phyloP scores from a whole-genome alignment of 2,797 vertebrate genomes.

The Smutsia gigantea region DNA sequence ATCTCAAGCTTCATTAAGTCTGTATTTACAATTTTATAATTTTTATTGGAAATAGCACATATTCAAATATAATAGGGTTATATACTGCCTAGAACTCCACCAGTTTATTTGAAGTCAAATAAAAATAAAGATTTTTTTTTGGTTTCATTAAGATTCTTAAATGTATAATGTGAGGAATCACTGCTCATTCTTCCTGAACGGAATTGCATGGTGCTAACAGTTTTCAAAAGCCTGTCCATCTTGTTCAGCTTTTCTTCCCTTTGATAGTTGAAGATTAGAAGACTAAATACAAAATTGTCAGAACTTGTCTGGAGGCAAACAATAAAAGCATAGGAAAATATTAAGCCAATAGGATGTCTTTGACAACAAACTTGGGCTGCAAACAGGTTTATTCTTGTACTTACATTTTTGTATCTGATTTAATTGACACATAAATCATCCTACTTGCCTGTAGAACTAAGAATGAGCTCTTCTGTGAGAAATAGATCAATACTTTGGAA shows the following conservation, averaged over 20 bases:
- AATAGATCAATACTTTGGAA: background rate
- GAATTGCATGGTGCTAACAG: background rate
- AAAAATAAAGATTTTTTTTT: background rate
- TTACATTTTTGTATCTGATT: constrained; percentile 12
- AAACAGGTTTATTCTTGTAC: constrained; percentile 55
- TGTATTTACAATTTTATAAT: background rate
- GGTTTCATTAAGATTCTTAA: background rate
- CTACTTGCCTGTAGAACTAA: background rate
- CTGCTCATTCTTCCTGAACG: background rate
- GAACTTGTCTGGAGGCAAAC: constrained; percentile 51
- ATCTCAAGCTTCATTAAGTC: background rate
- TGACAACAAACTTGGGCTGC: constrained; percentile 28
- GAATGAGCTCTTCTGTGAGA: constrained; percentile 30
- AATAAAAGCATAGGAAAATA: constrained; percentile 30
- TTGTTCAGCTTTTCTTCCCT: constrained; percentile 30
- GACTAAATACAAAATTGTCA: constrained; percentile 29
- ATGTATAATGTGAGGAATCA: background rate
- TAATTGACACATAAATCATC: background rate
- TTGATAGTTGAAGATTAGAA: constrained; percentile 55
- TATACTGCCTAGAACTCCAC: background rate
- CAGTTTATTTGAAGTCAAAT: background rate
- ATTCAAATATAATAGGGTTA: background rate
- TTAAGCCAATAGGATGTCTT: constrained; percentile 11
- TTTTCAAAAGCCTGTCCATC: background rate
- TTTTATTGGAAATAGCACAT: background rate